These are phyloP conservation scores for Thinocorus orbignyianus DNA, from an alignment of 2,113 vertebrate genomes.

Conservation along the genomic window DNA sequence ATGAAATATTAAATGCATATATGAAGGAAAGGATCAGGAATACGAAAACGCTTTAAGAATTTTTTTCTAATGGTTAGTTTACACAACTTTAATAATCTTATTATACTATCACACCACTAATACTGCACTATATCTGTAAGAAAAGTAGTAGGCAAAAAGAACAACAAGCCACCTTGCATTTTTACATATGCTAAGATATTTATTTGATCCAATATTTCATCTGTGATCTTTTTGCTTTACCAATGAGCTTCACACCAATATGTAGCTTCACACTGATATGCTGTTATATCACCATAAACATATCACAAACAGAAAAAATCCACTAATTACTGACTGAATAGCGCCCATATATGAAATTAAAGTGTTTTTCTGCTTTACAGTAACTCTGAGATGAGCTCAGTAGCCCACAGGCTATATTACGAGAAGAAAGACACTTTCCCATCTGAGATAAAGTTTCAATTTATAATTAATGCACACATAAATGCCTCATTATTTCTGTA, in stretches of 20 bases:
- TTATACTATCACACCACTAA: not conserved
- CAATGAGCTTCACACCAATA: not conserved
- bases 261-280: not conserved
- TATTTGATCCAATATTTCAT: not conserved
- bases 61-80: not conserved
- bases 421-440: not conserved
- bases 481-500: slow-evolving; percentile 17
- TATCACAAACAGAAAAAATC: not conserved
- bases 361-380: not conserved
- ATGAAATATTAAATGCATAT: slow-evolving; percentile 42
- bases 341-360: not conserved
- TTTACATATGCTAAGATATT: not conserved
- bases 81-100: not conserved
- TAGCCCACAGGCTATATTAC: not conserved
- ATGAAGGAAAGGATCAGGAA: not conserved
- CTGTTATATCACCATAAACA: not conserved
- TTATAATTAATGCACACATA: not conserved
- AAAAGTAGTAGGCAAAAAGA: not conserved
- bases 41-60: not conserved
- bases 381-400: not conserved
- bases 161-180: not conserved
- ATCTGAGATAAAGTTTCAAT: not conserved
- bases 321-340: not conserved
- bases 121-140: not conserved
- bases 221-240: not conserved